Percentiles rank a stretch among this genome's conserved stretches.
phyloP scores from a whole-genome alignment of 2,113 vertebrate genomes.

The Rhynchopsitta pachyrhyncha region DNA sequence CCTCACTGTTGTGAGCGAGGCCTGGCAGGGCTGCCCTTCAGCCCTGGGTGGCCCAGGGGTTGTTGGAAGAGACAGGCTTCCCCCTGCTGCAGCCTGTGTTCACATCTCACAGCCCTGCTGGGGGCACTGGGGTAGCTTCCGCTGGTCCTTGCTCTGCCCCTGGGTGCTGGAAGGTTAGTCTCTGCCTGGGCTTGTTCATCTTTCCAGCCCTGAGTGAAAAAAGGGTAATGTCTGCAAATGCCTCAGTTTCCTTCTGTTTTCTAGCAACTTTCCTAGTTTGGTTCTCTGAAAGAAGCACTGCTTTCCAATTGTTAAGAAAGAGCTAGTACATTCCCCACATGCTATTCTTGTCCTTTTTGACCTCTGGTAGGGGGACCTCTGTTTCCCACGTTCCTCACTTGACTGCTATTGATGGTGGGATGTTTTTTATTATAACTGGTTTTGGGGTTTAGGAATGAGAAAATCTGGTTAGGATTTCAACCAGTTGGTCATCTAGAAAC shows the following conservation, averaged over 20 bases:
- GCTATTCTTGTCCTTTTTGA: background rate
- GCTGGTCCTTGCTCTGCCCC: background rate
- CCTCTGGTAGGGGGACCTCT: fast-evolving
- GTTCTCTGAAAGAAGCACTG: background rate
- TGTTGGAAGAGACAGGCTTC: background rate
- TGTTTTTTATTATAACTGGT: background rate
- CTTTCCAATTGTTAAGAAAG: background rate
- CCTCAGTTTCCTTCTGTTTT: background rate
- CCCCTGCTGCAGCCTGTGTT: fast-evolving
- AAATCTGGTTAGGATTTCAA: background rate
- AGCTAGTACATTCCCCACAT: background rate
- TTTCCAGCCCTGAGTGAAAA: background rate
- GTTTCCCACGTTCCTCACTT: fast-evolving
- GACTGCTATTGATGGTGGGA: background rate
- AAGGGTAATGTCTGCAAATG: background rate
- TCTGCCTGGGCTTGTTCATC: background rate
- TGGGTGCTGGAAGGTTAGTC: background rate
- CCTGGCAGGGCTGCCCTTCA: fast-evolving
- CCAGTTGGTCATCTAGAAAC: background rate
- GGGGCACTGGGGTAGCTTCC: fast-evolving
- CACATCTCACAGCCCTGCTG: fast-evolving
- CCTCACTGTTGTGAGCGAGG: fast-evolving
- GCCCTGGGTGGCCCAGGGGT: fast-evolving
- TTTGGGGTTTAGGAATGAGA: background rate
- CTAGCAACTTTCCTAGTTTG: background rate